phyloP scores from a whole-genome alignment of 1,140 invertebrate genomes.

The Macrobrachium nipponense region DNA sequence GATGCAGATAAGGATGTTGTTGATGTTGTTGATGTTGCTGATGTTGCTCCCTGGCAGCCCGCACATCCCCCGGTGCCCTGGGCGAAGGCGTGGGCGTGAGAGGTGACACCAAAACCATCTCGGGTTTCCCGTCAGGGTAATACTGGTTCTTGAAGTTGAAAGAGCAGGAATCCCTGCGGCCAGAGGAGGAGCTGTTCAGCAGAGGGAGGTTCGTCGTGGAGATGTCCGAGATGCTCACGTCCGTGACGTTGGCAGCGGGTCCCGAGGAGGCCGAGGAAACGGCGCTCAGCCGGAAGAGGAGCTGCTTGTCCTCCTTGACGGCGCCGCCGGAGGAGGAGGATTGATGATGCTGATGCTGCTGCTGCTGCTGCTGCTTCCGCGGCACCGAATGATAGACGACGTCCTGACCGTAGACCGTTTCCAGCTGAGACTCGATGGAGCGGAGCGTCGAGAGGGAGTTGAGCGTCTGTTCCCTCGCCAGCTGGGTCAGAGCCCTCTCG shows the following conservation, averaged over 20 bases:
- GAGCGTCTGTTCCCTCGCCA: constrained; percentile 22
- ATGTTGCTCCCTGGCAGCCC: background rate
- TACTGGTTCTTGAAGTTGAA: background rate
- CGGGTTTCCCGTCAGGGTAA: background rate
- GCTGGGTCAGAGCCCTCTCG: constrained; percentile 25
- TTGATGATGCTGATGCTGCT: no score
- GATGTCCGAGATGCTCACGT: constrained; percentile 11
- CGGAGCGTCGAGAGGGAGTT: constrained; percentile 18
- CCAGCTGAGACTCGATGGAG: constrained; percentile 25
- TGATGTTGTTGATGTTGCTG: background rate
- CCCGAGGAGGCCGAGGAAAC: constrained; percentile 37
- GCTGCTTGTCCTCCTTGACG: constrained; percentile 8
- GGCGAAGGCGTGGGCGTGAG: constrained; percentile 14
- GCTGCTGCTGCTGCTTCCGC: constrained; percentile 20
- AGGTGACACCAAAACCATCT: constrained; percentile 29
- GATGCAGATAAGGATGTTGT: background rate
- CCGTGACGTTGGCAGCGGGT: constrained; percentile 13
- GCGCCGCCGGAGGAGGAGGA: background rate
- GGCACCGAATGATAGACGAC: background rate
- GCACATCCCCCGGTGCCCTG: background rate
- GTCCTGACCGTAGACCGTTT: constrained; percentile 5
- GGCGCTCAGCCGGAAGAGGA: constrained; percentile 2
- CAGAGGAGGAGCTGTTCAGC: background rate
- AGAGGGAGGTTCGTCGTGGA: constrained; percentile 18
- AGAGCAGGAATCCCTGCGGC: background rate